Base-by-base conservation (phyloP, 2,797 vertebrate genomes). In the Bovichtus diacanthus region DNA sequence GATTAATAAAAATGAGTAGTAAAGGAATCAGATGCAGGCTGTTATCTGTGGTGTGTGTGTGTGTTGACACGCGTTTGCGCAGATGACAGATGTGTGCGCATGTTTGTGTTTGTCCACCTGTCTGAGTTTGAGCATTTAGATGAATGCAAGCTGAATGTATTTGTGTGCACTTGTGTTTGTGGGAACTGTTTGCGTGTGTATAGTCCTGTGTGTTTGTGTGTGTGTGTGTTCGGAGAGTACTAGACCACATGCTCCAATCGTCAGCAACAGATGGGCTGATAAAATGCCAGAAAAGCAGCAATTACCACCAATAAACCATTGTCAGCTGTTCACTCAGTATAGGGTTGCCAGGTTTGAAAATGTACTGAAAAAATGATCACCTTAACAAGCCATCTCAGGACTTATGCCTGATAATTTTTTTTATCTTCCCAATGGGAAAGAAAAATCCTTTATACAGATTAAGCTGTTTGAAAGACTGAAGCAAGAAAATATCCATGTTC, bases 191-290 rank as follows among this genome's bases (percentile, higher is more conserved):
- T 5, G n/a, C 49, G 46, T 23, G 19, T 23, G 47, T 23, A 62
- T 0, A 6, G 71, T 23, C 3, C 39, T 58, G 23, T 62, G 50
- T 55, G n/a, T 79, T 69, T 76, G 67, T 19, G 0, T 55, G 63
- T 59, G 68, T 65, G 67, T 74, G 80, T 70, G 25, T 87, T 69
- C 79, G 63, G 74, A 90, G 71, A 76, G 69, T 67, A 56, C 27
- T 34, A 74, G 67, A 78, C 81, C 88, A 87, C 88, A 91, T 90
- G 87, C 78, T 86, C 62, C 51, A 74, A 63, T 87, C 66, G 56
- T 82, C 81, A 78, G 83, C 78, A 89, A 84, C 92, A 93, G 91
- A 92, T 92, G 89, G 88, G 69, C 74, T 66, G 65, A 89, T 81
- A 58, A 74, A 82, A 81, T 77, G 87, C 83, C 87, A 86, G 72